These are phyloP conservation scores for Geotrypetes seraphini DNA, from an alignment of 2,797 vertebrate genomes.

Conservation along the genomic window DNA sequence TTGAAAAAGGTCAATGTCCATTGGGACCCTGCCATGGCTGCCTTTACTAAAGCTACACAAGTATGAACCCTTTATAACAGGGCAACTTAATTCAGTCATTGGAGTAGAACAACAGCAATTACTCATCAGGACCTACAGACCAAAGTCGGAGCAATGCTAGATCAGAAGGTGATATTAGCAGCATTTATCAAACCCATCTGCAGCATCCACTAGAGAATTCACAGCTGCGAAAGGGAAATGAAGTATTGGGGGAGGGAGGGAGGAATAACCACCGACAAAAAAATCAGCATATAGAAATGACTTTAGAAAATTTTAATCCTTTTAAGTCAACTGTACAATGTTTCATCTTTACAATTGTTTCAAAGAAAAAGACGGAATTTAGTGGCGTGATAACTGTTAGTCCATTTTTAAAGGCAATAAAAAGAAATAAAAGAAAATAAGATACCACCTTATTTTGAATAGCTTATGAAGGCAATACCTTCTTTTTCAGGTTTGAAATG, in stretches of 20 bases:
- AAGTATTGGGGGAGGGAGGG: constrained; percentile 48
- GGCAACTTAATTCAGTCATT: constrained; percentile 56
- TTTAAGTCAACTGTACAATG: no score
- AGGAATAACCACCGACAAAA: background rate
- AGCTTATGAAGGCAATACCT: no score
- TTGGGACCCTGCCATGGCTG: constrained; percentile 7
- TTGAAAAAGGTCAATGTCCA: constrained; percentile 17
- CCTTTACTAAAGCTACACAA: constrained; percentile 21
- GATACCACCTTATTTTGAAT: no score
- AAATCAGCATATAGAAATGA: constrained; percentile 43
- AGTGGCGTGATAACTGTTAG: no score
- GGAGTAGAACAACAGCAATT: constrained; percentile 76
- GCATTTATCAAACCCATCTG: constrained; percentile 80
- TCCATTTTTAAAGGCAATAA: no score
- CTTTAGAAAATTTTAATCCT: constrained; percentile 37
- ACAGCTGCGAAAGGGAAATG: constrained; percentile 76
- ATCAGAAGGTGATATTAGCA: constrained; percentile 82
- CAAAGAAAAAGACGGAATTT: no score
- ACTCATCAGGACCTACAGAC: constrained; percentile 62
- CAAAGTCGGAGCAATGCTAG: constrained; percentile 59
- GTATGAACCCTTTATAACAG: constrained; percentile 35
- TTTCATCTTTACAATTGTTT: no score
- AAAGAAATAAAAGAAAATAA: no score
- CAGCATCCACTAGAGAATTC: constrained; percentile 69
- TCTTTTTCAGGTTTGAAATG: no score